Conservation (phyloP, 2,888 invertebrate species). For the Perizoma flavofasciatum region DNA sequence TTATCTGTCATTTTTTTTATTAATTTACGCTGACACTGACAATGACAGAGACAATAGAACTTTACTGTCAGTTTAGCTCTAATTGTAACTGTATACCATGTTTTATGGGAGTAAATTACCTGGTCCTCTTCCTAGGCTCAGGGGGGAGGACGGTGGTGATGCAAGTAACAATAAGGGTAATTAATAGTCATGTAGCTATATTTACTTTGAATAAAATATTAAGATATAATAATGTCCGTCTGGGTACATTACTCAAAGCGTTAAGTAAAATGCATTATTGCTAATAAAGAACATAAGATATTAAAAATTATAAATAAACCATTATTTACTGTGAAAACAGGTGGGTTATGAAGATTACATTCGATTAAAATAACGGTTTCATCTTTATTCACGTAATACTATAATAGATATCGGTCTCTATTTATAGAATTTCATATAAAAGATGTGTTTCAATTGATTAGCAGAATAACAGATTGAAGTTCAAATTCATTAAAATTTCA, state of each 20-base stretch:
- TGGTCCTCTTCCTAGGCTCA: constrained; percentile 60
- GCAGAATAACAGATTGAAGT: constrained; percentile 13
- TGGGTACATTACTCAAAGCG: constrained; percentile 5
- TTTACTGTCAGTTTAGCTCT: constrained; percentile 1
- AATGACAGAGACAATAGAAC: constrained; percentile 1
- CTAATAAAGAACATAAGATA: background rate
- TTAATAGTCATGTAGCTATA: constrained; percentile 3
- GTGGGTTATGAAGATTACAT: background rate
- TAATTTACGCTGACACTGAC: background rate
- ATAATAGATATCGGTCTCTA: constrained; percentile 6
- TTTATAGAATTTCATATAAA: constrained; percentile 11
- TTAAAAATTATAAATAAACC: background rate
- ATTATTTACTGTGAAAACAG: background rate
- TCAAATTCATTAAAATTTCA: constrained; percentile 4
- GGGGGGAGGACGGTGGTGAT: constrained; percentile 47
- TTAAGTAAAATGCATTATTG: too few relatives aligned
- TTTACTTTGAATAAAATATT: background rate
- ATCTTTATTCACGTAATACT: background rate
- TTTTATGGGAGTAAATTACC: constrained; percentile 64
- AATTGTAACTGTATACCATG: constrained; percentile 1
- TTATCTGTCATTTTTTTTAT: constrained; percentile 2
- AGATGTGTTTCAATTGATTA: constrained; percentile 11
- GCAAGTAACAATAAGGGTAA: constrained; percentile 3
- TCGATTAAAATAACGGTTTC: constrained; percentile 4
- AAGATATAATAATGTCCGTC: constrained; percentile 9